Conservation (phyloP, 2,797 vertebrate species). For the Tapirus indicus region DNA sequence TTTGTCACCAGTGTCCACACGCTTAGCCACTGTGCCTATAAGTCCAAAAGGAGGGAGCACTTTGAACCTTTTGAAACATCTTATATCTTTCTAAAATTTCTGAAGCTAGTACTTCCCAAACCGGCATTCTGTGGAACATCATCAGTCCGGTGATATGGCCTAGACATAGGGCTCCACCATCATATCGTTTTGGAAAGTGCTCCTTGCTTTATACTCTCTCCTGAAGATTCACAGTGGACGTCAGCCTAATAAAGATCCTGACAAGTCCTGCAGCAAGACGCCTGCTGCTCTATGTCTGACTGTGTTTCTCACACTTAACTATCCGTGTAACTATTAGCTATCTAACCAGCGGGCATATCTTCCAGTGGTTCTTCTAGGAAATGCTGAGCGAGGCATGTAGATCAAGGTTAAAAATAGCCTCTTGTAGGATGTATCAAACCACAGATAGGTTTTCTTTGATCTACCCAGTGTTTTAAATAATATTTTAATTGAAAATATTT, state of each 20-base stretch:
- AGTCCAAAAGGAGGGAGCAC: not conserved
- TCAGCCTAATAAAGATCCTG: not conserved
- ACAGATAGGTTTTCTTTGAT: not conserved
- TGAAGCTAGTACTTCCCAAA: not conserved
- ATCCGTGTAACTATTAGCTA: rapidly evolving
- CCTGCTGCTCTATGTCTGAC: not conserved
- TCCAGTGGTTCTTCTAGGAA: not conserved
- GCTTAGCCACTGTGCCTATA: too few relatives aligned
- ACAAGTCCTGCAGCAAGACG: not conserved
- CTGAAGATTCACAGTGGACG: rapidly evolving
- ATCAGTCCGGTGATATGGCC: not conserved
- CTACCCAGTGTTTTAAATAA: not conserved
- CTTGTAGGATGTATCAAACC: not conserved
- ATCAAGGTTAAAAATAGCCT: not conserved
- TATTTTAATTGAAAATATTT: not conserved
- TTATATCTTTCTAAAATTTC: not conserved
- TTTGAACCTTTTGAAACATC: not conserved
- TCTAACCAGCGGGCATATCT: not conserved
- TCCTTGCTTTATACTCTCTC: not conserved
- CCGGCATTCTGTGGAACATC: too few relatives aligned
- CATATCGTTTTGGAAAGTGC: not conserved
- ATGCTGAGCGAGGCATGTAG: not conserved
- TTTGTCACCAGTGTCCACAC: not conserved
- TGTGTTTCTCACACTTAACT: not conserved
- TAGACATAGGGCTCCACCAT: not conserved